These are phyloP conservation scores for Fissipunctia ypsillon DNA, from an alignment of 2,888 invertebrate genomes.

Conservation along the genomic window DNA sequence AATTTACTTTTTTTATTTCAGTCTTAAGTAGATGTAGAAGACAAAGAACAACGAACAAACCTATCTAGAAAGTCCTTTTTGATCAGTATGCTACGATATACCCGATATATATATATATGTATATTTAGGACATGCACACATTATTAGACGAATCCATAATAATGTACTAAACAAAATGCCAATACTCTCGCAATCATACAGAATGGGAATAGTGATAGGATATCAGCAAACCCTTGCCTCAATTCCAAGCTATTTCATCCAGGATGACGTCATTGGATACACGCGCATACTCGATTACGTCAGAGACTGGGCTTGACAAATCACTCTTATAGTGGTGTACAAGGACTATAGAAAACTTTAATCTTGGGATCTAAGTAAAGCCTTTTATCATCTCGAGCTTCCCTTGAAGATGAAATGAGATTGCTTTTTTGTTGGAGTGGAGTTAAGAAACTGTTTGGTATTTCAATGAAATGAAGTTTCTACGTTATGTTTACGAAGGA, in stretches of 20 bases:
- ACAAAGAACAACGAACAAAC: neutral
- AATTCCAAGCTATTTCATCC: constrained; percentile 53
- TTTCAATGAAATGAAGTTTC: constrained; percentile 2
- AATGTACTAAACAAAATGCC: constrained; percentile 7
- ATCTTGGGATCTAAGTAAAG: constrained; percentile 26
- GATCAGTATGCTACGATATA: neutral
- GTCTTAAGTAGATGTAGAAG: neutral
- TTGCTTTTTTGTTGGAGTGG: constrained; percentile 19
- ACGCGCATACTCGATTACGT: constrained; percentile 56
- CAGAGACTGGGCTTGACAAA: constrained; percentile 55
- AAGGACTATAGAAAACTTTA: constrained; percentile 34
- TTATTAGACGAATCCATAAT: constrained; percentile 5
- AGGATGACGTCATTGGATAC: constrained; percentile 56
- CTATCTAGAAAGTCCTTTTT: neutral
- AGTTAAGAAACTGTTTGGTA: neutral
- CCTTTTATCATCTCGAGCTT: constrained; percentile 12
- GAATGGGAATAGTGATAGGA: constrained; percentile 49
- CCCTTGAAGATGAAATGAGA: constrained; percentile 4
- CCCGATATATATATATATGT: too few relatives aligned
- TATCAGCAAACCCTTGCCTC: constrained; percentile 56
- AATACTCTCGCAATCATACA: constrained; percentile 36
- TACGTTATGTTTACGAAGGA: neutral
- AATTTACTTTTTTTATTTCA: too few relatives aligned
- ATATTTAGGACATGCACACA: constrained; percentile 1
- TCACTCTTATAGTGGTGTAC: constrained; percentile 22